A percentile compares a stretch with the other conserved stretches of the same genome.
phyloP scores from a whole-genome alignment of 2,888 invertebrate species.

The Sepioteuthis lessoniana region DNA sequence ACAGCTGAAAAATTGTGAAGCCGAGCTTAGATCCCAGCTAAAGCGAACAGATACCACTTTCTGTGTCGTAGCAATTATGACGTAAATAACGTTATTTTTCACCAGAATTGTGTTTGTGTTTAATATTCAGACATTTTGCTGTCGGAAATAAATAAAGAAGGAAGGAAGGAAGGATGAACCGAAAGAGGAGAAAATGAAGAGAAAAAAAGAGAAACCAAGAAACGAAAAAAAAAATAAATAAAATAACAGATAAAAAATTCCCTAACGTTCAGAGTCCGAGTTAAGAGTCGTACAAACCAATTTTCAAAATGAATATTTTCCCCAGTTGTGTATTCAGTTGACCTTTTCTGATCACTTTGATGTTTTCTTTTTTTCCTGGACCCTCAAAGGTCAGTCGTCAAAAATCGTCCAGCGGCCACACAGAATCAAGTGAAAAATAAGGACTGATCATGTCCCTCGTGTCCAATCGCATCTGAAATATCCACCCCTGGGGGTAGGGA shows the following conservation, averaged over 20 bases:
- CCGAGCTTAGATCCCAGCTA: too few relatives aligned
- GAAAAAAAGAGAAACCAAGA: neutral
- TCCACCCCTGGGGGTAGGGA: neutral
- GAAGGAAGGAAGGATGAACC: neutral
- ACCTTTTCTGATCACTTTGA: neutral
- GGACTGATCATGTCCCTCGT: neutral
- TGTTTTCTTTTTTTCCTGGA: neutral
- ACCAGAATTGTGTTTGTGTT: too few relatives aligned
- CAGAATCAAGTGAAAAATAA: neutral
- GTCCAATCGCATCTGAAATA: neutral
- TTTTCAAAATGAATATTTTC: slow-evolving; percentile 12
- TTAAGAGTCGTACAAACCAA: neutral
- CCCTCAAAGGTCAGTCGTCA: neutral
- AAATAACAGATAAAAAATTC: neutral
- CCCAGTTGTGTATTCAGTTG: neutral
- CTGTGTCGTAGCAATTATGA: too few relatives aligned
- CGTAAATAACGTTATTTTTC: too few relatives aligned
- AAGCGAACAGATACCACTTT: too few relatives aligned
- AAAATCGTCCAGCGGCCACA: neutral
- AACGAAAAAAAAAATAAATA: neutral
- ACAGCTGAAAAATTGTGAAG: too few relatives aligned
- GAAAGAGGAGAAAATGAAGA: neutral
- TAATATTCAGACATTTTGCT: too few relatives aligned
- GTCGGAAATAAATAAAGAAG: neutral
- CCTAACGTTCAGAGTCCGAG: neutral